Percentiles rank a stretch among this genome's conserved stretches.
These are phyloP conservation scores for Callospermophilus lateralis DNA, from an alignment of 2,113 vertebrate species.

Conservation along the genomic window DNA sequence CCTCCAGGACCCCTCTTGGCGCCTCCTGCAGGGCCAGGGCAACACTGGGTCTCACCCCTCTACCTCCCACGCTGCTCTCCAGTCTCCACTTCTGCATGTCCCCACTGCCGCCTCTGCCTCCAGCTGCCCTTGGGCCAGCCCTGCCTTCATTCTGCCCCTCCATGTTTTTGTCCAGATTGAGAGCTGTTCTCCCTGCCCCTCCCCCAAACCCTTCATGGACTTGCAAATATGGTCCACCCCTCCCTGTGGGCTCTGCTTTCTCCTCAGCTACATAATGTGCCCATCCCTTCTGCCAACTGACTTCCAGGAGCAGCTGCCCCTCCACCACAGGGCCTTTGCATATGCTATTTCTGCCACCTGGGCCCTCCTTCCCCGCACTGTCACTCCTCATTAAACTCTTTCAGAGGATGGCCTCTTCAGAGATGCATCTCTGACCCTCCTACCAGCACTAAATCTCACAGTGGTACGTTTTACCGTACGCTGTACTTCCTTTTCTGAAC, in stretches of 20 bases:
- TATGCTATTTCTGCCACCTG: not conserved
- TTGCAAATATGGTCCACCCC: not conserved
- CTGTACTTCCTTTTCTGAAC: not conserved
- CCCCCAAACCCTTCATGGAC: not conserved
- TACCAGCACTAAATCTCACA: not conserved
- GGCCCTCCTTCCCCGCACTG: not conserved
- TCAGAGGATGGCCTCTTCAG: not conserved
- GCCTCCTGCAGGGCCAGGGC: not conserved
- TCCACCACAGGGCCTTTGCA: not conserved
- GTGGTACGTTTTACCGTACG: not conserved
- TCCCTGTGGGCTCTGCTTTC: not conserved
- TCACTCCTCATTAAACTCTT: not conserved
- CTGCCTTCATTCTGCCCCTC: not conserved
- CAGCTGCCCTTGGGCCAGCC: not conserved
- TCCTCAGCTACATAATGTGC: not conserved
- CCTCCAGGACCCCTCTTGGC: not conserved
- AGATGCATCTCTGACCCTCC: not conserved
- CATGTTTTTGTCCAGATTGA: not conserved
- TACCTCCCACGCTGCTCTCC: too few species aligned
- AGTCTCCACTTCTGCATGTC: fast-evolving
- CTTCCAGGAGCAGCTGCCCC: not conserved
- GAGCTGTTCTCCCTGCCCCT: not conserved
- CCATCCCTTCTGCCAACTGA: not conserved
- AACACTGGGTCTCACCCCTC: not conserved
- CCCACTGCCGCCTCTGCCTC: not conserved